These are phyloP conservation scores for Lysiphlebus fabarum DNA, from an alignment of 1,140 invertebrate species.

Conservation along the genomic window DNA sequence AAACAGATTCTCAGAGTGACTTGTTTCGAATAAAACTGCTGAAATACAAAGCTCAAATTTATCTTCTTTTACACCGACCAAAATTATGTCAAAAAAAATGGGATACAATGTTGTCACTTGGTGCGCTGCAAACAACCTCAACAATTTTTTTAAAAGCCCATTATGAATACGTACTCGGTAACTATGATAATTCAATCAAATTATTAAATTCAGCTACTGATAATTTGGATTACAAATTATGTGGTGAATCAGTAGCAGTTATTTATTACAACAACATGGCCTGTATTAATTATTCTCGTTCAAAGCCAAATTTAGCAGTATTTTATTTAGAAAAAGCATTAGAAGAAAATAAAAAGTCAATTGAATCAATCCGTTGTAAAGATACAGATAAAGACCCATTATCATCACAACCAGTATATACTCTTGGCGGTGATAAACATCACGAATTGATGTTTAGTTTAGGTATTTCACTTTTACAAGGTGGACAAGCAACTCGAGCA, in stretches of 20 bases:
- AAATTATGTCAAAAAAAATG: conserved; percentile 55
- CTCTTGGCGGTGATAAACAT: conserved; percentile 63
- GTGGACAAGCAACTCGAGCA: conserved; percentile 74
- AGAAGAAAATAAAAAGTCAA: conserved; percentile 70
- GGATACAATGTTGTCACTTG: conserved; percentile 46
- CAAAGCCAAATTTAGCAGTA: conserved; percentile 80
- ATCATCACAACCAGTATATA: conserved; percentile 56
- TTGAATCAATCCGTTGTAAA: conserved; percentile 52
- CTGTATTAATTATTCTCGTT: conserved; percentile 80
- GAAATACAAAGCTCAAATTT: conserved; percentile 59
- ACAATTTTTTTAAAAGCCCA: conserved; percentile 67
- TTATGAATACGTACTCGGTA: conserved; percentile 68
- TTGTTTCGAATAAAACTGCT: conserved; percentile 60
- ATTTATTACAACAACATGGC: conserved; percentile 89
- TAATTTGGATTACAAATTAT: conserved; percentile 54
- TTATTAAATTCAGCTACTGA: conserved; percentile 61
- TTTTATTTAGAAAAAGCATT: conserved; percentile 84
- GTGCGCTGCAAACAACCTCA: conserved; percentile 57
- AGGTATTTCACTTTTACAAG: conserved; percentile 80
- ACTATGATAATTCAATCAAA: conserved; percentile 66
- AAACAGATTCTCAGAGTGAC: conserved; percentile 52
- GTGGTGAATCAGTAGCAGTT: conserved; percentile 65
- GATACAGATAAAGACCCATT: conserved; percentile 35
- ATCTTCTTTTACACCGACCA: conserved; percentile 57
- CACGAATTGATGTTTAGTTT: conserved; percentile 89